A percentile compares a stretch with the other conserved stretches of the same genome.
Evolutionary conservation across 92 coral and sea anemone species (phyloP).

Genomic region (Parazoanthus atlanticus): DNA sequence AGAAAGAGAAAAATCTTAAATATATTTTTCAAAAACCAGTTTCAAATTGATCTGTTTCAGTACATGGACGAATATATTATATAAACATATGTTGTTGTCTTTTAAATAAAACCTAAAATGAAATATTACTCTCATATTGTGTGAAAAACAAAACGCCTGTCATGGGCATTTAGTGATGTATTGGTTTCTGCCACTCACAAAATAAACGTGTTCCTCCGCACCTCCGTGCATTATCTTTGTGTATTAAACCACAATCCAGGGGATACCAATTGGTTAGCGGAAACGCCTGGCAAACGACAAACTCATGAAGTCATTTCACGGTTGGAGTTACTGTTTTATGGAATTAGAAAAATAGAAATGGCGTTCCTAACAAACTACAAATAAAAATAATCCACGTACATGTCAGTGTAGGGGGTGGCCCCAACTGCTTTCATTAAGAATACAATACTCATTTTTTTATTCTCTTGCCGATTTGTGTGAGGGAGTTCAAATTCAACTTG

Average conservation of each 20-base stretch:
- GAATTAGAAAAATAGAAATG: background rate
- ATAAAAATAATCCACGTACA: background rate
- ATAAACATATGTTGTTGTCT: background rate
- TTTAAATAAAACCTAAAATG: background rate
- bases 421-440: background rate
- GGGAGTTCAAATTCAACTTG: background rate
- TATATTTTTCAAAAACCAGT: background rate
- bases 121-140: background rate
- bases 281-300: background rate
- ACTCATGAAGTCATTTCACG: conserved; percentile 3
- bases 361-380: background rate
- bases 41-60: background rate
- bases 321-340: conserved; percentile 3
- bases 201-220: background rate
- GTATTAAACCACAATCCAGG: conserved; percentile 9
- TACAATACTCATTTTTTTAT: background rate
- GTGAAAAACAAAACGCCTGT: background rate
- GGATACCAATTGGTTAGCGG: conserved; percentile 4
- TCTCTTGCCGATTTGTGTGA: background rate
- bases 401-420: background rate
- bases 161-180: background rate
- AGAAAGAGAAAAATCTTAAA: background rate
- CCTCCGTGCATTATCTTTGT: background rate
- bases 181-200: background rate
- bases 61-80: background rate